Conservation (phyloP, 2,888 invertebrate species). For the Dyspetes luteomarginatus region DNA sequence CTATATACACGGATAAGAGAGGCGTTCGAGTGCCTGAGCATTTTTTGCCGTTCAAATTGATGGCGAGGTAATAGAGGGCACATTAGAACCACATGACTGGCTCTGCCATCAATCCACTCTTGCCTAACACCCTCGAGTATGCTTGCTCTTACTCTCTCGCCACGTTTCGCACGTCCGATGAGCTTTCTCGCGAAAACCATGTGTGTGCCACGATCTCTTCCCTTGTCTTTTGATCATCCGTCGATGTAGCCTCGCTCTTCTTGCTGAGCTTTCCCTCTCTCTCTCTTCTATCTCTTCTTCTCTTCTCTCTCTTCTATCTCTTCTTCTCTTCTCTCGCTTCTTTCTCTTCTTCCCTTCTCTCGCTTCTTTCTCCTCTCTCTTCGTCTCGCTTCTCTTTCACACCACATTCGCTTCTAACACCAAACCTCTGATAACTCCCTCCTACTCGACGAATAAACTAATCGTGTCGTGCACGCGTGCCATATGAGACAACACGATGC, state of each 20-base stretch:
- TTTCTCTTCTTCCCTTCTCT: conserved; percentile 1
- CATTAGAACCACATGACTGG: conserved; percentile 78
- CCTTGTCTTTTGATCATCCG: neutral
- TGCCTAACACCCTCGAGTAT: conserved; percentile 11
- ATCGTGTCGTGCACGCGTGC: conserved; percentile 48
- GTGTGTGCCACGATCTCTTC: conserved; percentile 11
- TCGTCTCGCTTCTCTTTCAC: conserved; percentile 18
- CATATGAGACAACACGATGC: too few relatives aligned
- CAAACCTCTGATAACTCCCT: too few relatives aligned
- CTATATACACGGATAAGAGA: neutral
- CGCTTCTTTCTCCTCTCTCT: conserved; percentile 5
- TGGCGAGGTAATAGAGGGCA: conserved; percentile 77
- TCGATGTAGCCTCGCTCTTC: too few relatives aligned
- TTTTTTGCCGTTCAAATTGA: conserved; percentile 74
- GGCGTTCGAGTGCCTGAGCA: too few relatives aligned
- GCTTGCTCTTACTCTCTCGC: neutral
- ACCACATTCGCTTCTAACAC: too few relatives aligned
- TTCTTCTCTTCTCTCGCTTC: too few relatives aligned
- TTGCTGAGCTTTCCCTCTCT: neutral
- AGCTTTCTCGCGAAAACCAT: conserved; percentile 33
- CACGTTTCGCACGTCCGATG: conserved; percentile 17
- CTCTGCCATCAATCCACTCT: conserved; percentile 74
- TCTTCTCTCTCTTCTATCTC: neutral
- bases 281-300: neutral
- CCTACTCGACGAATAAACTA: neutral